Conservation (phyloP, 2,797 vertebrate species). For the Hafferia zeledoni region DNA sequence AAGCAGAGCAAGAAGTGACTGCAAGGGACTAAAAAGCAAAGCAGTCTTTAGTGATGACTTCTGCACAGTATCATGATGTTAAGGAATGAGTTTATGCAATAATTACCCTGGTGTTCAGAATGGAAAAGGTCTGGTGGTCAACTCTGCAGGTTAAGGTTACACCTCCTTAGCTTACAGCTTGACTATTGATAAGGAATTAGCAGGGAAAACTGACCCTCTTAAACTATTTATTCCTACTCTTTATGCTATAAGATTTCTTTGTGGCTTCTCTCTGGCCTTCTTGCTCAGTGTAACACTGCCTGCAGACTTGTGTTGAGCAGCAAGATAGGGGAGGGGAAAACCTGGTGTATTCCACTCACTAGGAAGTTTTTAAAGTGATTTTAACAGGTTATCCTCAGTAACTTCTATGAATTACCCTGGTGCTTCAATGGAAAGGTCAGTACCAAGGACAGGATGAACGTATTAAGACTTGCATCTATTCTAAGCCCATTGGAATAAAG, state of each 20-base stretch:
- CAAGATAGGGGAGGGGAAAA: neutral
- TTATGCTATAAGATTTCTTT: neutral
- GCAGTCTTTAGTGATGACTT: neutral
- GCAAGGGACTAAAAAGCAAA: neutral
- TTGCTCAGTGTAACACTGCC: neutral
- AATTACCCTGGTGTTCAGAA: neutral
- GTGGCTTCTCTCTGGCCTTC: neutral
- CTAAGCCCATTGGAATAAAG: neutral
- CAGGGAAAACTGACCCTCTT: conserved; percentile 25
- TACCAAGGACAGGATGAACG: neutral
- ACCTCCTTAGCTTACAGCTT: conserved; percentile 30
- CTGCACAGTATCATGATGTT: neutral
- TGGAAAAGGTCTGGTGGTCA: neutral
- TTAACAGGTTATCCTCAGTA: neutral
- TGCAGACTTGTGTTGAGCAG: neutral
- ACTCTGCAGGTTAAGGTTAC: neutral
- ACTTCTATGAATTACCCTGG: neutral
- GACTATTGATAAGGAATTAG: neutral
- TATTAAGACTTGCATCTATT: neutral
- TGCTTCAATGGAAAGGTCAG: neutral
- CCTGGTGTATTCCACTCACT: neutral
- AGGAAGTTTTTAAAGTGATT: neutral
- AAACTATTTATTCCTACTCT: conserved; percentile 46
- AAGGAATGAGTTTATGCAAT: neutral
- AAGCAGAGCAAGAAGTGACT: neutral